Evolutionary conservation across 2,888 invertebrate genomes (phyloP), one percentile per base, ranked within the genome.

Genomic region (Hyles lineata): DNA sequence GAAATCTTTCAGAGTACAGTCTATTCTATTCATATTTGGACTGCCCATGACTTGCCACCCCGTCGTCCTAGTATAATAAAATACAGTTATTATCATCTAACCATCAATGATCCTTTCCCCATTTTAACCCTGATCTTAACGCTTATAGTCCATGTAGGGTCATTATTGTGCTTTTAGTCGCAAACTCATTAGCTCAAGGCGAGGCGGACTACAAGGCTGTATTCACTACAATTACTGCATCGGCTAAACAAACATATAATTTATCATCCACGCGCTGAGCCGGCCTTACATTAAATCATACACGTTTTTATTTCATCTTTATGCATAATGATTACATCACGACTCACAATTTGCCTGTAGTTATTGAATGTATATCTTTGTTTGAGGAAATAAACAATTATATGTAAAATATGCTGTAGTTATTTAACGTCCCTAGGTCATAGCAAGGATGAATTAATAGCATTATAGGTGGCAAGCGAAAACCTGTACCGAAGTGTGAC

Each of bases 181-280:
- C 35, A 43, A 63, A 43, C 63, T 63, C 63, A 63, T 63, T 63
- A 63, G 63, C 43, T 63, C 35, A 63, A 63, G 63, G 63, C 63
- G 43, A 63, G 35, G 43, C 43, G 43, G 63, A 43, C 35, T 21
- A 35, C 63, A 63, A 63, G 63, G 63, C 63, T 35, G 32, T n/a
- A 19, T n/a, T 55, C 43, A 9, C 43, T 35, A 35, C 63, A 63
- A 63, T 63, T 63, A 63, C 63, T 63, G 63, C 11, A 17, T 43
- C 63, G 63, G 63, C 63, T 15, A 35, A 63, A 63, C 63, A 63
- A 63, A 63, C 35, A 62, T 62, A 55, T n/a, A 55, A 55, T 35
- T 32, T 6, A 43, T 62, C 32, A 62, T 32, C 11, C 35, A 35
- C 43, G 35, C 29, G 62, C 32, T n/a, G 29, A 63, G 43, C 19